phyloP scores from a whole-genome alignment of 2,888 invertebrate species.

The Seira ritae region DNA sequence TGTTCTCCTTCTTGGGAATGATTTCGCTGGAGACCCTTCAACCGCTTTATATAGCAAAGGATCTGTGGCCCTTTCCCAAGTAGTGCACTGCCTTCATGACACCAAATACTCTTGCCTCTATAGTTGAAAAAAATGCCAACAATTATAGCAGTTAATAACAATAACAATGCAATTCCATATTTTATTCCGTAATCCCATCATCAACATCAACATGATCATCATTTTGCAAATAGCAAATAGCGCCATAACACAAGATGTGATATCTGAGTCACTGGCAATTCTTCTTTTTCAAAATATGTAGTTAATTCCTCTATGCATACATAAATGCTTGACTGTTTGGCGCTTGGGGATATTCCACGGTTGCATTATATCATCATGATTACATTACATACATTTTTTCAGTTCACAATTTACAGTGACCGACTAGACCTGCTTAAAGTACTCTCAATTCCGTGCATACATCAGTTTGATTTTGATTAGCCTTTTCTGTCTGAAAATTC shows the following conservation, averaged over 20 bases:
- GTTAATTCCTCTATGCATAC: neutral
- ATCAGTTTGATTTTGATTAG: too few species aligned
- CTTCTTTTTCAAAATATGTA: neutral
- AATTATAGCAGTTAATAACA: slow-evolving; percentile 36
- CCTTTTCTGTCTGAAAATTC: too few species aligned
- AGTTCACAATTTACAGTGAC: neutral
- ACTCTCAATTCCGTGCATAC: too few species aligned
- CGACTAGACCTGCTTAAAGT: too few species aligned
- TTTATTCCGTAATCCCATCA: slow-evolving; percentile 52
- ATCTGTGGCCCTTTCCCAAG: slow-evolving; percentile 37
- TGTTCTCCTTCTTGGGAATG: slow-evolving; percentile 10
- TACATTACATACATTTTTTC: neutral
- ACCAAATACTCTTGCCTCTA: neutral
- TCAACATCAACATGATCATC: slow-evolving; percentile 5
- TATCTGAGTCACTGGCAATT: neutral
- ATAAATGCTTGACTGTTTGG: too few species aligned
- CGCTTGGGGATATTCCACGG: slow-evolving; percentile 3
- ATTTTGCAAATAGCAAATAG: too few species aligned
- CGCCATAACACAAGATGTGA: too few species aligned
- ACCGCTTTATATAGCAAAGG: slow-evolving; percentile 53
- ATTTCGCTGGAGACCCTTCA: slow-evolving; percentile 20
- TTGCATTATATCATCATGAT: neutral
- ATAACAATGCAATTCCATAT: slow-evolving; percentile 45
- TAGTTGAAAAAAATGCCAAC: slow-evolving; percentile 9
- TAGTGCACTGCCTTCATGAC: slow-evolving; percentile 10